Evolutionary conservation across 2,113 vertebrate species (phyloP), one percentile per base, ranked within the genome.

Genomic region (Felis chaus): DNA sequence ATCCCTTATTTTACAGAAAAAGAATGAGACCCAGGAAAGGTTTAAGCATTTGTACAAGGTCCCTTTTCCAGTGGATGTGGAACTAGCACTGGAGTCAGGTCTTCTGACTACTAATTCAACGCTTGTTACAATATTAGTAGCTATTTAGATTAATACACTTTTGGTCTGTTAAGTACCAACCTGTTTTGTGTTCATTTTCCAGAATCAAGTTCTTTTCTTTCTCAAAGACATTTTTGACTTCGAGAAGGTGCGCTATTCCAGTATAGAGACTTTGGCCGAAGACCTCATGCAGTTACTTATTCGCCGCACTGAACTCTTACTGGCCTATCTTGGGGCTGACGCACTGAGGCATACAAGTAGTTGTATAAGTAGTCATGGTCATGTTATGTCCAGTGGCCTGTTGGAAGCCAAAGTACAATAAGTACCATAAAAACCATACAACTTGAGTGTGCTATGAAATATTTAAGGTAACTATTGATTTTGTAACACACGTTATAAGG

Each of bases 221-320:
- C 99, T 99, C 66, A 99, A 99, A 97, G 99, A 99, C 98, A 99
- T 99, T 96, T 99, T 99, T 93, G 99, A 99, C 96, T 99, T 99
- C 96, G 99, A 99, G 78, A 99, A 99, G 97, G 99, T 99, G 41
- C 99, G 99, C 2, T 99, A 99, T 98, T 99, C 98, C 0, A 99
- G 97, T 0, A 98, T 99, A 97, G 99, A 99, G 89, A 99, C 97
- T 33, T 98, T 99, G 97, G 99, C 99, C 0, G 99, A 99, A 95
- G 99, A 99, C 95, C 99, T 99, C 41, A 98, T 99, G 19, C 99
- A 99, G 84, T 97, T 99, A 83, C 98, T 99, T 25, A 98, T 99
- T 61, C 98, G 99, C 0, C 99, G 99, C 97, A 99, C 99, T 0
- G 99, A 99, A 76, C 99, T 99, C 76, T 94, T 99, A 39, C 91